phyloP scores from a whole-genome alignment of 1,140 invertebrate species.

The Theocolax elegans region DNA sequence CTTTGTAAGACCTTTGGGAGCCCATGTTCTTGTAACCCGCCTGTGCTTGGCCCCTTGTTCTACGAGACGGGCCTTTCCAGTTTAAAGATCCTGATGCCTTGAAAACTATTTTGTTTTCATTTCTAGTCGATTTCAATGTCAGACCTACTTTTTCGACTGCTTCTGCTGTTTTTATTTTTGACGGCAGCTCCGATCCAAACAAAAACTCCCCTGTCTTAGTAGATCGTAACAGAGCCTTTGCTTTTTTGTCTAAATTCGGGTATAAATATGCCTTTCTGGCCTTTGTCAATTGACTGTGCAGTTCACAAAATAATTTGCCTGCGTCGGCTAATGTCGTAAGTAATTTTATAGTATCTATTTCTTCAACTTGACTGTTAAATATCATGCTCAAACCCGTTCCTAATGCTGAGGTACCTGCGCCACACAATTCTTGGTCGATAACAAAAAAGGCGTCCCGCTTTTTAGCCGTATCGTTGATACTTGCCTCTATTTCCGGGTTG shows the following conservation, averaged over 20 bases:
- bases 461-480: slow-evolving; percentile 4
- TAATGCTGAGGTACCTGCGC: not conserved
- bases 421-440: not conserved
- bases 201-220: slow-evolving; percentile 44
- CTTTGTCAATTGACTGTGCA: too few relatives aligned
- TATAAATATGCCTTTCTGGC: slow-evolving; percentile 2
- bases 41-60: too few relatives aligned
- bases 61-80: not conserved
- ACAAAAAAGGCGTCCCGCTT: slow-evolving; percentile 18
- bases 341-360: not conserved
- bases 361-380: not conserved
- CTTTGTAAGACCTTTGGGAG: too few relatives aligned
- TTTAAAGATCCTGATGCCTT: not conserved
- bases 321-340: not conserved
- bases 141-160: slow-evolving; percentile 14
- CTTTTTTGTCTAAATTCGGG: slow-evolving; percentile 14
- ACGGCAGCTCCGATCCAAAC: slow-evolving; percentile 30
- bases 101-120: not conserved
- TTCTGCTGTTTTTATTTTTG: slow-evolving; percentile 13
- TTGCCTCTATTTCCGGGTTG: slow-evolving; percentile 8
- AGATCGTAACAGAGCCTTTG: slow-evolving; percentile 48
- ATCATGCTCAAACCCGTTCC: slow-evolving; percentile 3
- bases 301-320: too few relatives aligned
- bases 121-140: not conserved
- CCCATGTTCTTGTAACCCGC: too few relatives aligned